Evolutionary conservation across 2,888 invertebrate genomes (phyloP).

Genomic region (Microplitis manilae): DNA sequence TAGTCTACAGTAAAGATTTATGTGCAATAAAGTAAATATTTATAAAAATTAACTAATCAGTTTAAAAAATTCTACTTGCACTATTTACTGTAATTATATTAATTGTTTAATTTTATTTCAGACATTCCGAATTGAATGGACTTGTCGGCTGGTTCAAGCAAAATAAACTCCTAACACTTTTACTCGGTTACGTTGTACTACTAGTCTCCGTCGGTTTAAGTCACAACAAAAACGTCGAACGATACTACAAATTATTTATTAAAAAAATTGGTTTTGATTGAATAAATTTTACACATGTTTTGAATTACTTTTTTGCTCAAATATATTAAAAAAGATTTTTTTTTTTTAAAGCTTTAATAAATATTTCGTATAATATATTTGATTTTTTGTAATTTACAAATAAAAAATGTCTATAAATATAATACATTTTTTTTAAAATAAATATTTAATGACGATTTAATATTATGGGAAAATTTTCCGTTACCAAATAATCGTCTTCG

Average conservation of each 20-base stretch:
- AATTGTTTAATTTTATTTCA: conserved; percentile 48
- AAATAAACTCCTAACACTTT: conserved; percentile 77
- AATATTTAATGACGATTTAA: conserved; percentile 72
- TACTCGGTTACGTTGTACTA: conserved; percentile 78
- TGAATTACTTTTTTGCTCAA: not conserved
- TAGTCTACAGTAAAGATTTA: conserved; percentile 76
- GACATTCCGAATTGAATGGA: conserved; percentile 57
- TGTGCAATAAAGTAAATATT: conserved; percentile 57
- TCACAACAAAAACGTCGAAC: conserved; percentile 77
- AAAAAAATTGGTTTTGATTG: conserved; percentile 66
- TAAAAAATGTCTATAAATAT: not conserved
- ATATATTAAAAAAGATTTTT: not conserved
- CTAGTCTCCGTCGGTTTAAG: conserved; percentile 78
- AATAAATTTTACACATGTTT: not conserved
- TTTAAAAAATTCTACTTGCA: too few relatives aligned
- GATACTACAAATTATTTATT: conserved; percentile 75
- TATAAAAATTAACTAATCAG: not conserved
- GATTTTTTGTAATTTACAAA: not conserved
- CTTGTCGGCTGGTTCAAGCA: conserved; percentile 74
- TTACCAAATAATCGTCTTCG: conserved; percentile 92
- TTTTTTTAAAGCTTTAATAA: conserved; percentile 19
- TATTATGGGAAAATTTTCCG: conserved; percentile 92
- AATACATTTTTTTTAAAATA: not conserved
- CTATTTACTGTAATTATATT: too few relatives aligned
- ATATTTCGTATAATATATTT: conserved; percentile 4